Conservation (phyloP, 2,113 vertebrate species). For the Excalfactoria chinensis region DNA sequence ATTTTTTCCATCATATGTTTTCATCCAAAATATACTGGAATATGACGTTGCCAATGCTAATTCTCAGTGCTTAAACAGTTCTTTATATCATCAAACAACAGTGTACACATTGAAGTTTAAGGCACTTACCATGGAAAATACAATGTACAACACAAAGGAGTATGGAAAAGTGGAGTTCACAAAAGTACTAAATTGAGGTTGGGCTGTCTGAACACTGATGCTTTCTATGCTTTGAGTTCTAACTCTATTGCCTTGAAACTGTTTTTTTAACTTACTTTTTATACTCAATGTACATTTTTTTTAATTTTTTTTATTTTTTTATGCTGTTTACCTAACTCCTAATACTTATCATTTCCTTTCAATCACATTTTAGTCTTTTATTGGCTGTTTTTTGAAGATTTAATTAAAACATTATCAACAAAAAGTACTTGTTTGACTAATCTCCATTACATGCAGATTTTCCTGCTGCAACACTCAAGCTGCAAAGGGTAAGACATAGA, state of each 20-base stretch:
- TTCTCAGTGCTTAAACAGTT: conserved; percentile 5
- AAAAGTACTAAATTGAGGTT: neutral
- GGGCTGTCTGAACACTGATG: neutral
- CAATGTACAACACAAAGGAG: neutral
- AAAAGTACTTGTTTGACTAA: neutral
- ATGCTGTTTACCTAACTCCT: neutral
- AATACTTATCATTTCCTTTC: neutral
- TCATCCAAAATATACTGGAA: conserved; percentile 36
- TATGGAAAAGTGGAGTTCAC: neutral
- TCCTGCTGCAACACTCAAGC: neutral
- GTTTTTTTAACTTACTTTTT: neutral
- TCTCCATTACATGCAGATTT: neutral
- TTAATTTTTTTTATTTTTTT: too few relatives aligned
- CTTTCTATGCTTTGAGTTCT: neutral
- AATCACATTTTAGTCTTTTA: neutral
- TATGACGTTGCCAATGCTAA: neutral
- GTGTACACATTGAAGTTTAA: neutral
- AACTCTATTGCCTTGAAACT: neutral
- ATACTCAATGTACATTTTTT: neutral
- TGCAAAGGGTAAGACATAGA: neutral
- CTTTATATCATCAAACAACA: conserved; percentile 8
- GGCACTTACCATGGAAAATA: neutral
- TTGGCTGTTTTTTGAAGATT: neutral
- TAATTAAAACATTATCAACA: neutral
- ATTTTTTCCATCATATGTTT: conserved; percentile 17